Evolutionary conservation across 2,888 invertebrate genomes (phyloP).

Genomic region (Gnatocerus cornutus): DNA sequence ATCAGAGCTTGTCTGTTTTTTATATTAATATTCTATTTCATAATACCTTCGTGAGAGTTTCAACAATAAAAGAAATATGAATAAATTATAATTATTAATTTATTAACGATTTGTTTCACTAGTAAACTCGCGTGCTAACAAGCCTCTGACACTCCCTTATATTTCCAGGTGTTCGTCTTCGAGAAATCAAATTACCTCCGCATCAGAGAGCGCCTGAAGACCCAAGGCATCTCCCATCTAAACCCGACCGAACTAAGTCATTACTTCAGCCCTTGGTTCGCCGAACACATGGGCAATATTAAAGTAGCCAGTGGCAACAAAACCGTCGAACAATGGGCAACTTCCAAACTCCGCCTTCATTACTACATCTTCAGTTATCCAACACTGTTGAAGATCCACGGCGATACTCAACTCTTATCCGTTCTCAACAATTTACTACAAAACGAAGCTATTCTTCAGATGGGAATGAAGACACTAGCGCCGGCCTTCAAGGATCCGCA

Average conservation of each 20-base stretch:
- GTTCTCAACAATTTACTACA: conserved; percentile 82
- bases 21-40: too few species aligned
- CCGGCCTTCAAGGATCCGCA: conserved; percentile 84
- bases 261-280: conserved; percentile 89
- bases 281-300: conserved; percentile 85
- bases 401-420: conserved; percentile 81
- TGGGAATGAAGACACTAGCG: conserved; percentile 85
- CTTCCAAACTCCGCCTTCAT: conserved; percentile 79
- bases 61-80: too few species aligned
- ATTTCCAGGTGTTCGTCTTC: conserved; percentile 89
- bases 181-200: conserved; percentile 84
- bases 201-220: conserved; percentile 87
- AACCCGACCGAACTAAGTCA: conserved; percentile 82
- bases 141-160: background rate
- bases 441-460: conserved; percentile 88
- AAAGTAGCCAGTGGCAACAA: conserved; percentile 87
- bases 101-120: too few species aligned
- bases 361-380: conserved; percentile 89
- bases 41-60: too few species aligned
- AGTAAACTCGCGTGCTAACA: too few species aligned
- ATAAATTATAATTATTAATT: too few species aligned
- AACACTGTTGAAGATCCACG: conserved; percentile 86
- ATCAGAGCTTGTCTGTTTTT: too few species aligned
- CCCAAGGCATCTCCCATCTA: conserved; percentile 81
- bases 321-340: conserved; percentile 86